A percentile compares a stretch with the other conserved stretches of the same genome.
Conservation (phyloP, 1,140 invertebrate genomes). For the Portunus trituberculatus region DNA sequence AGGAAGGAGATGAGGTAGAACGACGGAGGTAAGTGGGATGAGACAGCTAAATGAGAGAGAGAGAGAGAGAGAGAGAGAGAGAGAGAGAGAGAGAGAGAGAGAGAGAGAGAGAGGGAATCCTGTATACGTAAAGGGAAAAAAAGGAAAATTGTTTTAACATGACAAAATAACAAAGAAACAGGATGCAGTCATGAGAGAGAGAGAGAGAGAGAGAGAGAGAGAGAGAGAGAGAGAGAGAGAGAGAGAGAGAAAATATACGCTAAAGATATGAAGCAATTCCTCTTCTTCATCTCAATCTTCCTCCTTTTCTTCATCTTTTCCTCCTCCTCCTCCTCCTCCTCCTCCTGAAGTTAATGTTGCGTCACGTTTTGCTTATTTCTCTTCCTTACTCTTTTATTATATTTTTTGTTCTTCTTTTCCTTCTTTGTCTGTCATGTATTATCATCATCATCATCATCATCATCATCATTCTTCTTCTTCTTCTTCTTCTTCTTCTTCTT, state of each 20-base stretch:
- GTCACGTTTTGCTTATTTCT: too few relatives aligned
- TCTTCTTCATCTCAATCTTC: neutral
- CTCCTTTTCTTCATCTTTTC: neutral
- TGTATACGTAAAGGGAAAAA: neutral
- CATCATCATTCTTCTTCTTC: too few relatives aligned
- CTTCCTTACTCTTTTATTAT: too few relatives aligned
- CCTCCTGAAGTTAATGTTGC: too few relatives aligned
- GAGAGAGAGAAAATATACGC: neutral
- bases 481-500: too few relatives aligned
- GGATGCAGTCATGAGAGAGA: too few relatives aligned
- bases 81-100: neutral
- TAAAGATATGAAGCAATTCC: neutral
- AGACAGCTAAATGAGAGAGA: neutral
- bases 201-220: too few relatives aligned
- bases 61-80: neutral
- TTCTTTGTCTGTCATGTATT: too few relatives aligned
- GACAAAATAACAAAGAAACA: neutral
- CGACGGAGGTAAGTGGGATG: neutral
- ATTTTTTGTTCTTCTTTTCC: too few relatives aligned
- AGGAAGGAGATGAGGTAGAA: neutral
- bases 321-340: too few relatives aligned
- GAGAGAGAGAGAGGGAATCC: too few relatives aligned
- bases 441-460: too few relatives aligned
- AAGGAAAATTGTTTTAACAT: neutral
- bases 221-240: conserved; percentile 2